Evolutionary conservation across 2,797 vertebrate genomes (phyloP), one percentile per base, ranked within the genome.

Genomic region (Nannoperca obscura): DNA sequence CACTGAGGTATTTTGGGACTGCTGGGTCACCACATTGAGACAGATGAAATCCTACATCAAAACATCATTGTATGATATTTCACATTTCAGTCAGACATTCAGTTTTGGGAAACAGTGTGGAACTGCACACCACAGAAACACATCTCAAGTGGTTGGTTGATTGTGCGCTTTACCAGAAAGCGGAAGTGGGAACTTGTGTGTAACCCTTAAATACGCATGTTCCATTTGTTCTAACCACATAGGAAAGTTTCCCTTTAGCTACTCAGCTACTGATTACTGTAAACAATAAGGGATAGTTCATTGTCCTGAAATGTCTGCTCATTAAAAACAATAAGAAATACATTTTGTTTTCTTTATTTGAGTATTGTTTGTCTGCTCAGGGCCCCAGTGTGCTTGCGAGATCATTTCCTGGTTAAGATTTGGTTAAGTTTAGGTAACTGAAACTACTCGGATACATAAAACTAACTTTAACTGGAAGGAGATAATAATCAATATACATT

Each of bases 111-210:
- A 50, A 30, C 7, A 14, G 3, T 11, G 9, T 58, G 20, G 10
- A 73, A 38, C 19, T 22, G 7, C 10, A 58, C 24, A 50, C 36
- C 50, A 22, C 49, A 55, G 19, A 71, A 59, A 36, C 10, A 54
- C 49, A 32, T 49, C 42, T 58, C 8, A 9, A 20, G 17, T 12
- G 12, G 38, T 60, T 3, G 5, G 50, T 7, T 68, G 9, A 12
- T 27, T 11, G 9, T 24, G 15, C 5, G 2, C 1, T 38, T 9
- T 17, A 17, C 0, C 0, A 68, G 67, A 78, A 79, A 63, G 46
- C 6, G 1, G 77, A 82, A 84, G 79, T 66, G 22, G 65, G 3
- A 52, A 58, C 17, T n/a, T 19, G 3, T 46, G 12, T 46, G 12
- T 22, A 66, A 44, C 38, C 32, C 32, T 68, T 66, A 67, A 67